Percentiles rank a stretch among this genome's conserved stretches.
Evolutionary conservation across 2,888 invertebrate species (phyloP).

Genomic region (Leptarthrus brevirostris): DNA sequence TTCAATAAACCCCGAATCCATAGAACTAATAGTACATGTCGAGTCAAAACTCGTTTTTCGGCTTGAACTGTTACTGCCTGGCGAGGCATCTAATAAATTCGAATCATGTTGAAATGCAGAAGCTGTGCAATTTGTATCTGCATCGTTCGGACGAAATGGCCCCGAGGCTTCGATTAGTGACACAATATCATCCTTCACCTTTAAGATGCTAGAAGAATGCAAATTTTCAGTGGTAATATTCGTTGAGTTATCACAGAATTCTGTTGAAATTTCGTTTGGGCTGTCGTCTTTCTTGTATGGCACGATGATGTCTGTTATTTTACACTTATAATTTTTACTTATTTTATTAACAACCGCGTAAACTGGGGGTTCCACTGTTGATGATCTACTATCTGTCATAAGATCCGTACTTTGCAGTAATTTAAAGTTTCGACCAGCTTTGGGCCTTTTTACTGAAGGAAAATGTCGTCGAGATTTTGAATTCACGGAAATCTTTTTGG

Average conservation of each 20-base stretch:
- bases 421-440: background rate
- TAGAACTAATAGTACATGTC: slow-evolving; percentile 66
- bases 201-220: background rate
- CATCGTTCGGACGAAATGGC: background rate
- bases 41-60: slow-evolving; percentile 67
- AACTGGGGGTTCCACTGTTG: slow-evolving; percentile 58
- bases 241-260: slow-evolving; percentile 33
- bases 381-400: slow-evolving; percentile 52
- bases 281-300: slow-evolving; percentile 7
- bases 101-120: slow-evolving; percentile 26
- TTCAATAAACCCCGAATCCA: slow-evolving; percentile 68
- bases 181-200: slow-evolving; percentile 7
- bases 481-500: slow-evolving; percentile 53
- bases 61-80: slow-evolving; percentile 63
- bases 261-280: slow-evolving; percentile 12
- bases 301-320: slow-evolving; percentile 6
- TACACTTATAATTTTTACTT: background rate
- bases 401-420: background rate
- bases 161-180: background rate
- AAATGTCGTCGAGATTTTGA: slow-evolving; percentile 45
- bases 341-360: slow-evolving; percentile 64
- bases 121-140: slow-evolving; percentile 1
- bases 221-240: background rate
- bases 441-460: background rate
- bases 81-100: slow-evolving; percentile 49